A percentile compares a stretch with the other conserved stretches of the same genome.
Conservation (phyloP, 2,113 vertebrate genomes). For the Brachyhypopomus gauderio region DNA sequence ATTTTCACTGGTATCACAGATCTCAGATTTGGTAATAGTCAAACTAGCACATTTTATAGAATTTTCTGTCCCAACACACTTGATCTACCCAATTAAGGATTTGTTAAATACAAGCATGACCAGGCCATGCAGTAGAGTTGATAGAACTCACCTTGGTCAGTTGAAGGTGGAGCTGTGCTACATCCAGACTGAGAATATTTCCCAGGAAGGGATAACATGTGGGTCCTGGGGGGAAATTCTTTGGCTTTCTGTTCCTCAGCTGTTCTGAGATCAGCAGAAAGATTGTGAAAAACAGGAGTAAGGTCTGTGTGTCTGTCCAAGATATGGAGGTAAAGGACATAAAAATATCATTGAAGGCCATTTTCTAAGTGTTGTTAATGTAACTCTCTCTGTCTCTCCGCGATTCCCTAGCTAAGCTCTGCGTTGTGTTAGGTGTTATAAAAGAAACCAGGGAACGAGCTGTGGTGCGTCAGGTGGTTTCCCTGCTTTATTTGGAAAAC, state of each 20-base stretch:
- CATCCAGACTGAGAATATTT: constrained; percentile 61
- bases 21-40: no score
- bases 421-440: no score
- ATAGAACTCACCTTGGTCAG: constrained; percentile 66
- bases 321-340: background rate
- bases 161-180: constrained; percentile 53
- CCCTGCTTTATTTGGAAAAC: no score
- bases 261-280: constrained; percentile 36
- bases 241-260: constrained; percentile 46
- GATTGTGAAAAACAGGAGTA: constrained; percentile 31
- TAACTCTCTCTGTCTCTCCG: no score
- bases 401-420: no score
- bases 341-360: constrained; percentile 8
- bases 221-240: constrained; percentile 68
- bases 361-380: background rate
- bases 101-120: no score
- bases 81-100: no score
- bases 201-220: constrained; percentile 66
- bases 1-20: no score
- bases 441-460: no score
- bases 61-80: no score
- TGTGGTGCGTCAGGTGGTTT: no score
- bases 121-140: background rate
- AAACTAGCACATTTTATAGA: no score
- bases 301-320: constrained; percentile 13